Evolutionary conservation across 2,113 vertebrate genomes (phyloP), one percentile per base, ranked within the genome.

Genomic region (Talpa occidentalis): DNA sequence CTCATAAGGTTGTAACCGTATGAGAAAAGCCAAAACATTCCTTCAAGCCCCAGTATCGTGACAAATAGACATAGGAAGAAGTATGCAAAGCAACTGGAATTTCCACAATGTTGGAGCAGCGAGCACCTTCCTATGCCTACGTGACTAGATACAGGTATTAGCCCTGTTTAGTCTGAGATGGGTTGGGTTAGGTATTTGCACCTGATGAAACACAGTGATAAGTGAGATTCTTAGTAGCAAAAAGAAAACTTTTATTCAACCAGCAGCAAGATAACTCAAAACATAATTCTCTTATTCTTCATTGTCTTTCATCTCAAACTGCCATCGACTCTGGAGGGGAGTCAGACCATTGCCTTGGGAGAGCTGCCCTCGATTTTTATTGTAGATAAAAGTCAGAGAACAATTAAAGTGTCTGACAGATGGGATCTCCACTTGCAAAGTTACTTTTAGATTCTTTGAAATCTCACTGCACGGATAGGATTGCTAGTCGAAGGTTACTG

Each of bases 181-280:
- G 98, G 98, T 98, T 98, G 96, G 92, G 96, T 98, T 98, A 98
- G 97, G 98, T 96, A 97, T 97, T 98, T 97, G 93, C 98, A 98
- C 98, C 98, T 98, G 98, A 99, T 99, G 98, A 97, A 97, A 97
- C 92, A 98, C 98, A 98, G 98, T 99, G 98, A 99, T 99, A 99
- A 99, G 98, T 98, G 98, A 98, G 98, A 98, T 98, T 98, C 97
- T 97, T 92, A 74, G 97, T 98, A 96, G 95, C 97, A 98, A 96
- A 96, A 98, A 97, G 1, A 95, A 92, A 97, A 84, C 91, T 98
- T 98, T 97, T 96, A 97, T 97, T 98, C 98, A 98, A 98, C 95
- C 98, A 98, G 98, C 98, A 99, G 98, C 98, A 98, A 98, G 98
- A 97, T 96, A 96, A 97, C 69, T 94, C 95, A 86, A 70, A 92